These are phyloP conservation scores for Heliconius hortense DNA, from an alignment of 2,888 invertebrate species.

Conservation along the genomic window DNA sequence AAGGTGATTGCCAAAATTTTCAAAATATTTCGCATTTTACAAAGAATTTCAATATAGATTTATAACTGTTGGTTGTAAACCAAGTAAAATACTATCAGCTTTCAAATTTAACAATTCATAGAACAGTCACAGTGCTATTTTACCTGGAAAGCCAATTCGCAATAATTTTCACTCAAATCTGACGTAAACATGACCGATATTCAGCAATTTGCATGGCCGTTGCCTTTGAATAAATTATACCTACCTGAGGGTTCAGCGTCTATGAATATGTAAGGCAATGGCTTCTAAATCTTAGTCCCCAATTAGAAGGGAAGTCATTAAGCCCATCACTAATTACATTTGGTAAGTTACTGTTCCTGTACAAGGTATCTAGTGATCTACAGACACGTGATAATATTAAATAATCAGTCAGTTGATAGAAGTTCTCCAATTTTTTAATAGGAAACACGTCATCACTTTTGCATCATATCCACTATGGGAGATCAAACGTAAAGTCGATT, in stretches of 20 bases:
- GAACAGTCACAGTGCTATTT: conserved; percentile 39
- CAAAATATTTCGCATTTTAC: too few relatives aligned
- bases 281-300: conserved; percentile 78
- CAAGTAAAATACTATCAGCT: background rate
- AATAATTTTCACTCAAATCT: conserved; percentile 79
- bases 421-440: background rate
- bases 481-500: conserved; percentile 41
- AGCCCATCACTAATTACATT: conserved; percentile 71
- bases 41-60: background rate
- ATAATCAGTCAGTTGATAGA: background rate
- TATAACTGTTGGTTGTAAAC: background rate
- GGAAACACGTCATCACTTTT: conserved; percentile 1
- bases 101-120: conserved; percentile 40
- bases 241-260: conserved; percentile 69
- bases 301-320: conserved; percentile 77
- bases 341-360: conserved; percentile 39
- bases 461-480: conserved; percentile 26
- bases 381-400: background rate
- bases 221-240: conserved; percentile 79
- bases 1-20: too few relatives aligned
- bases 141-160: conserved; percentile 65
- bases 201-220: conserved; percentile 80
- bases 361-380: background rate
- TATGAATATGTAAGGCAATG: conserved; percentile 82
- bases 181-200: conserved; percentile 81